phyloP scores from a whole-genome alignment of 2,113 vertebrate genomes.

The Peromyscus maniculatus region DNA sequence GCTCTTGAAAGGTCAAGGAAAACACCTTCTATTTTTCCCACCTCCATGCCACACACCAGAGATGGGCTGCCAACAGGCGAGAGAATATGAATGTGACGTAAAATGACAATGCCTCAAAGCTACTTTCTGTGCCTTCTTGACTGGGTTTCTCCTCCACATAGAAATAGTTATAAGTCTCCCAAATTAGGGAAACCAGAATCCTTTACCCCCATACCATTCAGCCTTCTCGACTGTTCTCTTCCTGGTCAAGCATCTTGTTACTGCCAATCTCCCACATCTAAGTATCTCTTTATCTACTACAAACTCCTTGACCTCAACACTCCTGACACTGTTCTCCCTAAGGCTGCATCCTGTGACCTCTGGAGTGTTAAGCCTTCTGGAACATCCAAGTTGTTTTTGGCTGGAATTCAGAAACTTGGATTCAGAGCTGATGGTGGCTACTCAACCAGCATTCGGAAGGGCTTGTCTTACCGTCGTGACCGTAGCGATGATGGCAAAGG shows the following conservation, averaged over 20 bases:
- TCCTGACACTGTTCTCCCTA: neutral
- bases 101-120: neutral
- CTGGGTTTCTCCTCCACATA: neutral
- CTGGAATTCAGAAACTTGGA: neutral
- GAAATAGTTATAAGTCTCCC: neutral
- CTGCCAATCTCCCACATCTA: neutral
- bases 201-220: too few relatives aligned
- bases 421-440: neutral
- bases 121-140: neutral
- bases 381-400: neutral
- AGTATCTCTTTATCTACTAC: neutral
- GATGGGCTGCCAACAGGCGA: neutral
- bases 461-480: conserved; percentile 84
- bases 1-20: neutral
- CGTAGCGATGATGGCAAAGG: conserved; percentile 86
- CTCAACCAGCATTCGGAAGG: neutral
- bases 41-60: neutral
- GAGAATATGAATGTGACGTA: accelerated
- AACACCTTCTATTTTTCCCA: accelerated
- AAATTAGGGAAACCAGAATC: neutral
- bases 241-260: neutral
- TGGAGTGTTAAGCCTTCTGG: neutral
- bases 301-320: neutral
- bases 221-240: neutral
- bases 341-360: neutral